These are phyloP conservation scores for Trididemnum clinides DNA, from an alignment of 23 tunicate genomes.

Conservation along the genomic window DNA sequence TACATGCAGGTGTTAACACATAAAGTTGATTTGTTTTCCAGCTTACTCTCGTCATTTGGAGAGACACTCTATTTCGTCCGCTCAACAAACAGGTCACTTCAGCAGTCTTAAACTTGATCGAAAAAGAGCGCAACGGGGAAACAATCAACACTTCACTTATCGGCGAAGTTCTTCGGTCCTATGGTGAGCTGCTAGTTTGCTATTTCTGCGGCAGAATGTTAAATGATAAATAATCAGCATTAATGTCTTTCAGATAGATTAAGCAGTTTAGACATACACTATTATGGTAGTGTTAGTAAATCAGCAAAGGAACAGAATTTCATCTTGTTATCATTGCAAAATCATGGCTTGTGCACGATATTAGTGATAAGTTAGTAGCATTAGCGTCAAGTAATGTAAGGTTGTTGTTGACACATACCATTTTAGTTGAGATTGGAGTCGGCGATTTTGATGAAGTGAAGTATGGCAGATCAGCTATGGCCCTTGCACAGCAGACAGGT, in stretches of 20 bases:
- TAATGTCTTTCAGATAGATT: too few species aligned
- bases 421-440: constrained; percentile 56
- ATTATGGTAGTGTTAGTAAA: too few species aligned
- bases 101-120: constrained; percentile 88
- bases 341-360: too few species aligned
- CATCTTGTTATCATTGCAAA: too few species aligned
- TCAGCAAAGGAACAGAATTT: too few species aligned
- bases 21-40: constrained; percentile 6
- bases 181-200: constrained; percentile 53
- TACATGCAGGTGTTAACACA: too few species aligned
- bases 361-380: too few species aligned
- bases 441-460: constrained; percentile 39
- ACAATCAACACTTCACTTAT: constrained; percentile 90
- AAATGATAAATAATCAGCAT: too few species aligned
- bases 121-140: constrained; percentile 96
- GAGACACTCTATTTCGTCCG: constrained; percentile 74
- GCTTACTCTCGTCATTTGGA: constrained; percentile 88
- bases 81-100: constrained; percentile 93
- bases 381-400: too few species aligned
- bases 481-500: constrained; percentile 9
- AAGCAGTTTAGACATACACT: too few species aligned
- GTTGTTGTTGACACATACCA: too few species aligned
- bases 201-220: too few species aligned
- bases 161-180: constrained; percentile 83
- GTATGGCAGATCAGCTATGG: background rate